A percentile compares a stretch with the other conserved stretches of the same genome.
Evolutionary conservation across 2,797 vertebrate species (phyloP).

Genomic region (Lacerta agilis): DNA sequence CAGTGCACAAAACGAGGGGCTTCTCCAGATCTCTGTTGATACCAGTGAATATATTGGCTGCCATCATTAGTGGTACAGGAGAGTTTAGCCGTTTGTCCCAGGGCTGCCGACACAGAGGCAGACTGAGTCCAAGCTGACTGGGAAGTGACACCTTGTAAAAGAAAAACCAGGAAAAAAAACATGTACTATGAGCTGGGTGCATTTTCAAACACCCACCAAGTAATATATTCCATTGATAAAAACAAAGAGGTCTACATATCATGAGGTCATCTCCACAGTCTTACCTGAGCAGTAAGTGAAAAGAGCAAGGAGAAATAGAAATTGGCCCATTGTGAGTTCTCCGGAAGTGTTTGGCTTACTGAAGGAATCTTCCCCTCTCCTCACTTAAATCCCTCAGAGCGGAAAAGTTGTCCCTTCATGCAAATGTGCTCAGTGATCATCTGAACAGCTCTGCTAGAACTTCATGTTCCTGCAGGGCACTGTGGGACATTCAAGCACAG

Average conservation of each 20-base stretch:
- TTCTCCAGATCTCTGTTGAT: neutral
- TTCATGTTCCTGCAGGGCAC: neutral
- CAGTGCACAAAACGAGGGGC: neutral
- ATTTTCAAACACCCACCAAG: too few relatives aligned
- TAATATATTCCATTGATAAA: neutral
- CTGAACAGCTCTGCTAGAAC: neutral
- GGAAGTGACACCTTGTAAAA: neutral
- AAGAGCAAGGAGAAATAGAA: neutral
- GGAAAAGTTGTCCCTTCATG: neutral
- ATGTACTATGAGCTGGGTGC: too few relatives aligned
- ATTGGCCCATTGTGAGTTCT: neutral
- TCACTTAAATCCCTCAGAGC: neutral
- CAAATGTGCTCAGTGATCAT: conserved; percentile 1
- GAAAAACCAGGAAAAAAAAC: too few relatives aligned
- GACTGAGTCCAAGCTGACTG: neutral
- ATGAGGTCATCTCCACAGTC: neutral
- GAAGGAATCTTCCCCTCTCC: neutral
- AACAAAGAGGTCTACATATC: neutral
- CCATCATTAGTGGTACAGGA: neutral
- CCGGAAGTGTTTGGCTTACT: neutral
- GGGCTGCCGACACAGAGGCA: neutral
- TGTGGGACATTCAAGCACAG: too few relatives aligned
- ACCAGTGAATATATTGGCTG: neutral
- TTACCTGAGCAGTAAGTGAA: conserved; percentile 17
- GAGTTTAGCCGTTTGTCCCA: neutral